phyloP scores from a whole-genome alignment of 2,113 vertebrate genomes.

The Nesogale talazaci region DNA sequence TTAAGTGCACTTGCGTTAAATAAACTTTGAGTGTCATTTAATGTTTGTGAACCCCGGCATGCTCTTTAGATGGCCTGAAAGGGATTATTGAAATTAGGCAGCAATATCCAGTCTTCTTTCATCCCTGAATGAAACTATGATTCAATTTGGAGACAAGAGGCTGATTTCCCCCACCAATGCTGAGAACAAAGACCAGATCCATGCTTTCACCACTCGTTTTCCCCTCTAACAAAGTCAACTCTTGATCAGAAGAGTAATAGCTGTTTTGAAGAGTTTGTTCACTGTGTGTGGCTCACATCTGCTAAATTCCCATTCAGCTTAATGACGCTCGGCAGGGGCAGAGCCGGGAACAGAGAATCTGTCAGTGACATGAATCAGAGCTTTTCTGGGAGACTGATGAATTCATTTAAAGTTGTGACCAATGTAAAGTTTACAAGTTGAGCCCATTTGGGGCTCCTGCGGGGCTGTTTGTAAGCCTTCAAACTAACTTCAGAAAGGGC shows the following conservation, averaged over 20 bases:
- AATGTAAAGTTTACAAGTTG: conserved; percentile 38
- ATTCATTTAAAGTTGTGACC: conserved; percentile 63
- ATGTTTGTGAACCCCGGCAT: neutral
- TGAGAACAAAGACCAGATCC: neutral
- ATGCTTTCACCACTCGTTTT: neutral
- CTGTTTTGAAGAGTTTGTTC: neutral
- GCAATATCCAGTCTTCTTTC: neutral
- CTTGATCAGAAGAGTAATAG: neutral
- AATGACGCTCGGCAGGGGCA: conserved; percentile 51
- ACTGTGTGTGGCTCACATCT: conserved; percentile 30
- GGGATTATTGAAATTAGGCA: neutral
- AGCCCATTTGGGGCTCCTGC: conserved; percentile 30
- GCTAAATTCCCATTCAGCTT: conserved; percentile 15
- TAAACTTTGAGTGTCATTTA: neutral
- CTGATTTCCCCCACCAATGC: neutral
- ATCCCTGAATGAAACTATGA: neutral
- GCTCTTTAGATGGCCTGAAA: neutral
- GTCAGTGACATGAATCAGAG: neutral
- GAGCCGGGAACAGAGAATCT: conserved; percentile 21
- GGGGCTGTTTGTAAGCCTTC: neutral
- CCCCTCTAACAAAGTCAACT: neutral
- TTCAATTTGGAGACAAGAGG: neutral
- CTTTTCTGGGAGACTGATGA: conserved; percentile 24
- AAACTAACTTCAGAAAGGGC: conserved; percentile 36
- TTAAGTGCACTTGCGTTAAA: neutral